Base-by-base conservation (phyloP, 2,113 vertebrate species). In the Probosciger aterrimus region DNA sequence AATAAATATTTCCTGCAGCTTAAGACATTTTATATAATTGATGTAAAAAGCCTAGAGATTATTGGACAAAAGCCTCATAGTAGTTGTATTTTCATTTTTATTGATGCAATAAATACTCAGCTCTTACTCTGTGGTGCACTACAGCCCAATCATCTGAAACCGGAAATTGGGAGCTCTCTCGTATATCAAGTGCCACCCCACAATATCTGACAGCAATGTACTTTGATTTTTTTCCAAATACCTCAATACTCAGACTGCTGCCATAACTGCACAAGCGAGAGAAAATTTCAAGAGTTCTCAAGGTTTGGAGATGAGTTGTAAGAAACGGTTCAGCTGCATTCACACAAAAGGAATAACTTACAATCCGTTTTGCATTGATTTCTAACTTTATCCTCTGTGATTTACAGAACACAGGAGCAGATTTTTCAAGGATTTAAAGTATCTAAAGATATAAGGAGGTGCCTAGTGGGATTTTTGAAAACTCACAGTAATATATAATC, bases 21-120 rank as follows among this genome's bases (percentile, higher is more conserved):
- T 50, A 59, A 41, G 31, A 33, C 50, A 68, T 88, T 90, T 79
- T n/a, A 77, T 85, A 31, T 52, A 94, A 93, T 75, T 95, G 55
- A 94, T 75, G 35, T 25, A 86, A 83, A 93, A 92, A 86, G 71
- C 39, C 90, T 60, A 27, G 14, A 88, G 71, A 83, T 81, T 62
- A 90, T 23, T 81, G 92, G 71, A 89, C 65, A 77, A 90, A 91
- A 94, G 75, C 70, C 71, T 88, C 64, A 43, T 6, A 71, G 68
- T 1, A 0, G 71, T 43, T 74, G 23, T 86, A 84, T 81, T 90
- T 96, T 75, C 46, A 63, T 93, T 90, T 96, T 92, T 86, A 97
- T 59, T 67, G 88, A 86, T 71, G 76, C 68, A 69, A 77, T 95
- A 90, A 94, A 89, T 86, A 91, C 35, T 78, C 50, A 52, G 80